A percentile compares a stretch with the other conserved stretches of the same genome.
Evolutionary conservation across 2,797 vertebrate species (phyloP).

Genomic region (Oreonectes daqikongensis): DNA sequence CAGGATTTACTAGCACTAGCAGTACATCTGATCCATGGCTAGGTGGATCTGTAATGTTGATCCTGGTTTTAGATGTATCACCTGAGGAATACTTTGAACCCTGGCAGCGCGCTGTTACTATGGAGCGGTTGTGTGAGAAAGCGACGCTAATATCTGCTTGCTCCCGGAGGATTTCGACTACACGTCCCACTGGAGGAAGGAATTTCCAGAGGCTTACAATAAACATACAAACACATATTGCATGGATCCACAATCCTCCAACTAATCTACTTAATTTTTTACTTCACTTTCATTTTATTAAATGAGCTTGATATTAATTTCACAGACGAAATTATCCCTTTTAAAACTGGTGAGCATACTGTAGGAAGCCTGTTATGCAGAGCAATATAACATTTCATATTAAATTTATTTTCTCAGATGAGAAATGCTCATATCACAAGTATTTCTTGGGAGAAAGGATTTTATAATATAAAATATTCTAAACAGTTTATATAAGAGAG

Average conservation of each 20-base stretch:
- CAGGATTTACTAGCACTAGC: slow-evolving; percentile 19
- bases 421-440: slow-evolving; percentile 28
- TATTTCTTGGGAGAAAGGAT: background rate
- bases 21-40: slow-evolving; percentile 17
- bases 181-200: slow-evolving; percentile 28
- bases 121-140: slow-evolving; percentile 24
- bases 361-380: slow-evolving; percentile 22
- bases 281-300: background rate
- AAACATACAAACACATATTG: slow-evolving; percentile 28
- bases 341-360: background rate
- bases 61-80: slow-evolving; percentile 24
- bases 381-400: slow-evolving; percentile 19
- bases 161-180: slow-evolving; percentile 19
- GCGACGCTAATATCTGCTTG: slow-evolving; percentile 19
- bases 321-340: too few species aligned
- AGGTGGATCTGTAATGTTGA: slow-evolving; percentile 30
- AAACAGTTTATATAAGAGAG: background rate
- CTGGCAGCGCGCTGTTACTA: slow-evolving; percentile 20
- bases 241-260: background rate
- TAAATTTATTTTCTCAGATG: slow-evolving; percentile 28
- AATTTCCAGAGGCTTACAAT: slow-evolving; percentile 34
- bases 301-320: background rate
- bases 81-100: slow-evolving; percentile 38
- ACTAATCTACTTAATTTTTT: background rate
- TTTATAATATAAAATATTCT: background rate